Conservation (phyloP, 1,140 invertebrate species). For the Drosophila kanapiae region DNA sequence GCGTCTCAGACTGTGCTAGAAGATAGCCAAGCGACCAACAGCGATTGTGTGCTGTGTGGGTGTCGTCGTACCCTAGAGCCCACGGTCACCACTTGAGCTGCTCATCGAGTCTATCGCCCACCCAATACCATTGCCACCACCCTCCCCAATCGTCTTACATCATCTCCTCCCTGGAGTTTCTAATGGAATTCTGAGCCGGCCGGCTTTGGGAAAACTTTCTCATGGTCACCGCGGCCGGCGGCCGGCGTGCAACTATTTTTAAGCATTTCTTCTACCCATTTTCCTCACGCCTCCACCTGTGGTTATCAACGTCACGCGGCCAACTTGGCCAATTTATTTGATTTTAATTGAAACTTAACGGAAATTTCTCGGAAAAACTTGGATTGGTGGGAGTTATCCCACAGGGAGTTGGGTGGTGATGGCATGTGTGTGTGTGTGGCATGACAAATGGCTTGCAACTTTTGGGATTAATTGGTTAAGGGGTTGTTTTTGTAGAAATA, state of each 20-base stretch:
- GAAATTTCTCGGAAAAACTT: conserved; percentile 4
- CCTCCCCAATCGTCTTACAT: conserved; percentile 1
- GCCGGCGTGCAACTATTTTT: conserved; percentile 44
- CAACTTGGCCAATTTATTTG: conserved; percentile 46
- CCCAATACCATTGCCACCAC: background rate
- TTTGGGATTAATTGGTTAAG: conserved; percentile 8
- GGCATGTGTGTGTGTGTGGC: conserved; percentile 10
- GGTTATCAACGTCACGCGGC: conserved; percentile 32
- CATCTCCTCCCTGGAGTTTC: conserved; percentile 10
- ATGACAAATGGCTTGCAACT: conserved; percentile 25
- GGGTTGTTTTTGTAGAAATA: background rate
- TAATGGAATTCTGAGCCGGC: conserved; percentile 43
- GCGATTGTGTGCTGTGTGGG: conserved; percentile 20
- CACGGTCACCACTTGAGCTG: conserved; percentile 22
- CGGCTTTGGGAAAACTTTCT: conserved; percentile 42
- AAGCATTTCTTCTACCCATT: conserved; percentile 8
- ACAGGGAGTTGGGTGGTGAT: background rate
- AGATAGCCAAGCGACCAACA: background rate
- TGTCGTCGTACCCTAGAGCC: conserved; percentile 25
- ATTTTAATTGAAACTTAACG: conserved; percentile 49
- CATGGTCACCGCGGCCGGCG: conserved; percentile 31
- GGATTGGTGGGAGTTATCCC: background rate
- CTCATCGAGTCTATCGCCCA: conserved; percentile 2
- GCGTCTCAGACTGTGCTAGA: background rate
- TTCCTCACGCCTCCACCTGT: background rate